These are phyloP conservation scores for Anthophora plumipes DNA, from an alignment of 2,888 invertebrate genomes.

Conservation along the genomic window DNA sequence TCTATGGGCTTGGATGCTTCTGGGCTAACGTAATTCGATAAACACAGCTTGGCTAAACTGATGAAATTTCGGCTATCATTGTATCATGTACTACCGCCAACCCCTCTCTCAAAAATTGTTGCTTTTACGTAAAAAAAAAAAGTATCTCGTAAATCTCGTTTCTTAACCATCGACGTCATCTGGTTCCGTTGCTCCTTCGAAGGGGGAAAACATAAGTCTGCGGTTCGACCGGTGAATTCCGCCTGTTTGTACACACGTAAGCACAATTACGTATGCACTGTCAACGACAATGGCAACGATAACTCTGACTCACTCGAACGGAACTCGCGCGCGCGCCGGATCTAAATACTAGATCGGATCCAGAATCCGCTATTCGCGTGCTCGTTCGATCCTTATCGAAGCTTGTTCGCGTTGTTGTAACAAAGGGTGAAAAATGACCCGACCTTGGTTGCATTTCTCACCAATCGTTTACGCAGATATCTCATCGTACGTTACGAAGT, in stretches of 20 bases:
- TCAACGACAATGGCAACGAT: conserved; percentile 31
- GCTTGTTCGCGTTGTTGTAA: conserved; percentile 13
- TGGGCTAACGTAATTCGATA: conserved; percentile 24
- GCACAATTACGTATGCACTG: conserved; percentile 17
- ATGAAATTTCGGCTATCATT: conserved; percentile 43
- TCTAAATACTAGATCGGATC: conserved; percentile 63
- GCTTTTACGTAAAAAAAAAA: background rate
- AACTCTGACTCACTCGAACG: conserved; percentile 67
- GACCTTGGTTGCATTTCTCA: conserved; percentile 43
- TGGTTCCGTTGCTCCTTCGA: background rate
- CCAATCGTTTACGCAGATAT: background rate
- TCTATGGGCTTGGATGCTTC: conserved; percentile 33
- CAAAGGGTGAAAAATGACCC: conserved; percentile 55
- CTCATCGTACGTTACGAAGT: background rate
- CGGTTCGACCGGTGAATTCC: background rate
- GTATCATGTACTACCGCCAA: conserved; percentile 24
- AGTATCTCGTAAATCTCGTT: background rate
- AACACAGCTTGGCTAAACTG: conserved; percentile 8
- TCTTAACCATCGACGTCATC: background rate
- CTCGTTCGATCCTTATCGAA: conserved; percentile 53
- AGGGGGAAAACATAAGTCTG: background rate
- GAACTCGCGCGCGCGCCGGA: conserved; percentile 63
- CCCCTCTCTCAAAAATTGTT: background rate
- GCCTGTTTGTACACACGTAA: background rate
- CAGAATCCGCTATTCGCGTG: conserved; percentile 54